Evolutionary conservation across 2,888 invertebrate species (phyloP).

Genomic region (Polyommatus icarus): DNA sequence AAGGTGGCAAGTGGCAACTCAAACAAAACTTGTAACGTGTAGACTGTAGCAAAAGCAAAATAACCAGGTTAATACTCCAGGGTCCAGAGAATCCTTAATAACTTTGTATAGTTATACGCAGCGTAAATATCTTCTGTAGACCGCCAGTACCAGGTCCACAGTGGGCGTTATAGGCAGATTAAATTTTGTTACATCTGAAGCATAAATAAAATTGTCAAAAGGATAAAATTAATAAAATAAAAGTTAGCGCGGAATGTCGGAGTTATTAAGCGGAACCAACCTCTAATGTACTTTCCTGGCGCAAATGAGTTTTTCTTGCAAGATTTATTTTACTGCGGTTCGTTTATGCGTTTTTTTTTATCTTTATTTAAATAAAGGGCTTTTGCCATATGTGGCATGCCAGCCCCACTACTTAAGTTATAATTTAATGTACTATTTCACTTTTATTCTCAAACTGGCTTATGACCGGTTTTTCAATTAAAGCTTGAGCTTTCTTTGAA

Average conservation of each 20-base stretch:
- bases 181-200: not conserved
- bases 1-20: too few relatives aligned
- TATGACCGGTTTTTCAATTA: not conserved
- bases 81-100: too few relatives aligned
- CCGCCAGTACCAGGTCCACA: not conserved
- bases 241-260: conserved; percentile 1
- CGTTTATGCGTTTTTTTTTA: conserved; percentile 25
- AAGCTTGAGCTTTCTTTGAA: not conserved
- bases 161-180: not conserved
- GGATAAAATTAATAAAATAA: conserved; percentile 15
- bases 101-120: too few relatives aligned
- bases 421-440: conserved; percentile 1
- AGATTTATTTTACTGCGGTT: conserved; percentile 25
- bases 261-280: conserved; percentile 9
- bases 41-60: too few relatives aligned
- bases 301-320: conserved; percentile 28
- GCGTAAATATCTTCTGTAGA: not conserved
- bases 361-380: too few relatives aligned
- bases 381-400: too few relatives aligned
- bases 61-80: too few relatives aligned
- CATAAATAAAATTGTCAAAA: conserved; percentile 18
- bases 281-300: conserved; percentile 25
- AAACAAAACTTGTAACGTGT: too few relatives aligned
- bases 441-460: not conserved
- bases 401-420: conserved; percentile 14